These are phyloP conservation scores for Machimus rusticus DNA, from an alignment of 2,888 invertebrate genomes.

Conservation along the genomic window DNA sequence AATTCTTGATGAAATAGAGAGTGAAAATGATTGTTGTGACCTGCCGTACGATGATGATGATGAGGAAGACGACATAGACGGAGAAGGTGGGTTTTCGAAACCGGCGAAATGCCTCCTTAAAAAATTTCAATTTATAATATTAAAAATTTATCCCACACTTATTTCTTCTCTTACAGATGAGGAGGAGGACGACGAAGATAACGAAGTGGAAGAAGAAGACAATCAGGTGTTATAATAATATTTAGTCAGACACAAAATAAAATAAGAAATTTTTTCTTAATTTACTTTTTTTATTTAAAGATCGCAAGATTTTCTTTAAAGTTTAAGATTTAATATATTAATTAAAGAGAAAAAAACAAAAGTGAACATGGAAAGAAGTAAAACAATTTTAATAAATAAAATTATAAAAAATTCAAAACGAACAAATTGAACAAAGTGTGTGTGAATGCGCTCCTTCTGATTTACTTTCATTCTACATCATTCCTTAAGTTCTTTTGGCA, in stretches of 20 bases:
- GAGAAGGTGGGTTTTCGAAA: constrained; percentile 43
- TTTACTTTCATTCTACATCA: not conserved
- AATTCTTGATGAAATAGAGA: constrained; percentile 57
- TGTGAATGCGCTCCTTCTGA: constrained; percentile 27
- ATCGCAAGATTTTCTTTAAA: constrained; percentile 47
- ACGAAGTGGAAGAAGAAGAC: constrained; percentile 52
- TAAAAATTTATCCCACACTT: not conserved
- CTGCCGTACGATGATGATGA: constrained; percentile 58
- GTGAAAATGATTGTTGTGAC: constrained; percentile 62
- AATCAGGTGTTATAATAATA: constrained; percentile 63
- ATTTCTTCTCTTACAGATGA: constrained; percentile 54
- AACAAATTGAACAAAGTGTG: constrained; percentile 11
- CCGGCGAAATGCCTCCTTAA: not conserved
- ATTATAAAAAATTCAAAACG: constrained; percentile 29
- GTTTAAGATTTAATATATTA: constrained; percentile 49
- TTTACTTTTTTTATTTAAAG: constrained; percentile 45
- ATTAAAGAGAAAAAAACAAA: constrained; percentile 42
- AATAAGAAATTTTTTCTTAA: constrained; percentile 46
- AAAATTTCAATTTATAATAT: not conserved
- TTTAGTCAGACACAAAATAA: constrained; percentile 57
- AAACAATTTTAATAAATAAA: constrained; percentile 42
- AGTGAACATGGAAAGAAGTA: constrained; percentile 37
- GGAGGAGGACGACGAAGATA: constrained; percentile 58
- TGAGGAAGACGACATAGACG: constrained; percentile 55
- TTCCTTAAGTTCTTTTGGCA: constrained; percentile 20